Evolutionary conservation across 2,888 invertebrate genomes (phyloP).

Genomic region (Vandiemenella viatica): DNA sequence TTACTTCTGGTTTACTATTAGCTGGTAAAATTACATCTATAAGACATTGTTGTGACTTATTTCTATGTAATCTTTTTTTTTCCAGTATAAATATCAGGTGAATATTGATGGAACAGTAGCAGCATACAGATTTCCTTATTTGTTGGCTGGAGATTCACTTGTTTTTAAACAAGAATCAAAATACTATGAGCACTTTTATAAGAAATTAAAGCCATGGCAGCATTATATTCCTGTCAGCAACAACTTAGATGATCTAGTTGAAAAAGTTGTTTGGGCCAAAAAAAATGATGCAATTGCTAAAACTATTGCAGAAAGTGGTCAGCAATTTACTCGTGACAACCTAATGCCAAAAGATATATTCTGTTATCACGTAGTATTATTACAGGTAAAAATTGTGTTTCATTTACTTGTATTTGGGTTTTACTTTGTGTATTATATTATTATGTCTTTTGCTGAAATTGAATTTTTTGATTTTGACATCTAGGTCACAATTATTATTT

Average conservation of each 20-base stretch:
- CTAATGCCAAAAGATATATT: conserved; percentile 70
- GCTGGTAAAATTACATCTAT: no score
- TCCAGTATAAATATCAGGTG: conserved; percentile 87
- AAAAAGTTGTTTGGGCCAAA: conserved; percentile 63
- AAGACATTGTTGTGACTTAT: no score
- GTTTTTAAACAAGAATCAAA: conserved; percentile 84
- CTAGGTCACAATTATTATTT: no score
- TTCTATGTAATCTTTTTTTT: no score
- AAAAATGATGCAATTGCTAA: conserved; percentile 51
- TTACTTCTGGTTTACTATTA: no score
- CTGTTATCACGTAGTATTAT: conserved; percentile 69
- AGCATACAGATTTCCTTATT: conserved; percentile 84
- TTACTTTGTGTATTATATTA: no score
- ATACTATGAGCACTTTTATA: conserved; percentile 92
- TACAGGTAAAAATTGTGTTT: no score
- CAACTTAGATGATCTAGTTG: conserved; percentile 66
- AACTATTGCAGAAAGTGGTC: conserved; percentile 49
- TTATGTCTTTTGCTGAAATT: no score
- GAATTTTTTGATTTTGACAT: no score
- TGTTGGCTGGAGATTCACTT: conserved; percentile 73
- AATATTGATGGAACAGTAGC: conserved; percentile 94
- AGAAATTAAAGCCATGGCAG: conserved; percentile 50
- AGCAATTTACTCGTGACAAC: conserved; percentile 56
- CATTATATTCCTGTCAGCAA: conserved; percentile 73
- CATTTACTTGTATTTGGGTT: no score